Percentiles rank a stretch among this genome's conserved stretches.
These are phyloP conservation scores for Heteromyza rotundicornis DNA, from an alignment of 2,888 invertebrate genomes.

Conservation along the genomic window DNA sequence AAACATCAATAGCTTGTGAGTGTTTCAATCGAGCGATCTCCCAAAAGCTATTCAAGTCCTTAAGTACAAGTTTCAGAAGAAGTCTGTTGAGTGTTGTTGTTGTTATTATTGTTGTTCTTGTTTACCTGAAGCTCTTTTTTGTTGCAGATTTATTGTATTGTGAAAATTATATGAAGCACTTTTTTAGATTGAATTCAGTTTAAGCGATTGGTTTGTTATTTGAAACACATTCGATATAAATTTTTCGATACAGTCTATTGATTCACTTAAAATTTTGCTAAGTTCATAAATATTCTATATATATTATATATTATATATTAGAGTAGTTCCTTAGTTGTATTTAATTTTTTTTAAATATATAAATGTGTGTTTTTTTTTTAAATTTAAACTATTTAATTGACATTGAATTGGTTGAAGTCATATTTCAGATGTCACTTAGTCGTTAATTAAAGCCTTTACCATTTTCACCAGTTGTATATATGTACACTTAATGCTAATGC, in stretches of 20 bases:
- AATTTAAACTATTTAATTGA: conserved; percentile 20
- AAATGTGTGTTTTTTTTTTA: conserved; percentile 3
- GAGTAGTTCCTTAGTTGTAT: background rate
- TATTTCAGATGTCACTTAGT: conserved; percentile 30
- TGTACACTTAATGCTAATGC: conserved; percentile 45
- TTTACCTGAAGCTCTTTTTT: conserved; percentile 10
- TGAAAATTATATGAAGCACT: conserved; percentile 7
- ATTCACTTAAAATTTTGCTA: too few relatives aligned
- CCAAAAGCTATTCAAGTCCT: background rate
- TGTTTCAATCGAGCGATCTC: background rate
- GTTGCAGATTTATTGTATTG: background rate
- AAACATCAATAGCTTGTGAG: too few relatives aligned
- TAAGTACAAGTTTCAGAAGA: too few relatives aligned
- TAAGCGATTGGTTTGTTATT: too few relatives aligned
- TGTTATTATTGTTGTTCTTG: too few relatives aligned
- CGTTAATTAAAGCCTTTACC: conserved; percentile 54
- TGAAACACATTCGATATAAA: too few relatives aligned
- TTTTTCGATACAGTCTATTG: too few relatives aligned
- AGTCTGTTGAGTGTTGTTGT: too few relatives aligned
- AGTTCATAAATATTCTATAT: conserved; percentile 5
- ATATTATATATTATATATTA: background rate
- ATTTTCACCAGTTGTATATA: conserved; percentile 44
- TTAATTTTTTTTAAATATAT: background rate
- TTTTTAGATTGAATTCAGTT: too few relatives aligned
- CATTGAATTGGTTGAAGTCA: conserved; percentile 10